Base-by-base conservation (phyloP, 2,113 vertebrate genomes). In the Crotalus tigris region DNA sequence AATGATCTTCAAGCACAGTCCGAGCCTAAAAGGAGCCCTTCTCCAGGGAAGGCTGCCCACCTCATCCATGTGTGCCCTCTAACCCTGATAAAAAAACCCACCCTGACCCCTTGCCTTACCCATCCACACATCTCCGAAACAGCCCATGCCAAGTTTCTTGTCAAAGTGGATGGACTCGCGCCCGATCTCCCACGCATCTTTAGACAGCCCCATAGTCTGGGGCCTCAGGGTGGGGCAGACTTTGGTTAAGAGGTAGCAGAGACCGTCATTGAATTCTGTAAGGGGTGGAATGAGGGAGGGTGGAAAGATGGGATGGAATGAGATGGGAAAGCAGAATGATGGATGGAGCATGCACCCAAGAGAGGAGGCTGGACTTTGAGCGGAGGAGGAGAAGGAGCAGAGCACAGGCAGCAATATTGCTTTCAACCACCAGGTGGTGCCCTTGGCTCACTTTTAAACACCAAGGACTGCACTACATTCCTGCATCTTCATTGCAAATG, bases 121-220 rank as follows among this genome's bases (percentile, higher is more conserved):
- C 98, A 98, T 98, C 98, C 98, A 99, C 94, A 99, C 99, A 91
- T 99, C 99, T 96, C 99, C 99, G 3, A 99, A 99, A 98, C 98
- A 99, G 96, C 99, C 99, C 93, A 99, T 99, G 96, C 99, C 99
- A 97, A 99, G 98, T 95, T 98, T 98, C 96, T 93, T 95, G 94
- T 98, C 93, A 21, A 99, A 93, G 64, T 92, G 85, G 94, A 99
- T 98, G 75, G 98, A 98, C 1, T 97, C 97, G 90, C 99, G 98
- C 88, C 46, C 17, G 95, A 99, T 99, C 96, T 99, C 99, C 99
- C 99, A 99, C 90, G 99, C 99, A 0, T 99, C 99, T 95, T 98
- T 98, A 94, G 98, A 98, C 92, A 99, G 97, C 94, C 99, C 99
- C 97, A 99, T 87, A 53, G 99, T 99, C 97, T 99, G 99, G 3